Conservation (phyloP, 2,888 invertebrate species). For the Drosophila fungiperda region DNA sequence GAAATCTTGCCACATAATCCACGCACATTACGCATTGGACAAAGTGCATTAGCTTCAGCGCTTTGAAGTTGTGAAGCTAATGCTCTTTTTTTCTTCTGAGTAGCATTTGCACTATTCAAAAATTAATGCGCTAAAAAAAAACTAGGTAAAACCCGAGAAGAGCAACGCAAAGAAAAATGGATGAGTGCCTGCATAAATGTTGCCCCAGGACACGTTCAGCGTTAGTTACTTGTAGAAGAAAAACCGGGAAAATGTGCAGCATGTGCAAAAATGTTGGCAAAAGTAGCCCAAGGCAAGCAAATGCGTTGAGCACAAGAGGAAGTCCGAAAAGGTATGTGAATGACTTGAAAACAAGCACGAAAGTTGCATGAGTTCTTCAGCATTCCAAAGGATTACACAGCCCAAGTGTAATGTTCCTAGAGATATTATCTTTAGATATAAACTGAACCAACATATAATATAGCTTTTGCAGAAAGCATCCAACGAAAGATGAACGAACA, state of each 20-base stretch:
- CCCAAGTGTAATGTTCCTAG: neutral
- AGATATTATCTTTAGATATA: neutral
- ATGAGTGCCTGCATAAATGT: conserved; percentile 59
- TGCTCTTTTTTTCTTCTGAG: conserved; percentile 20
- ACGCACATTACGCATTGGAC: conserved; percentile 32
- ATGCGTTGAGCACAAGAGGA: conserved; percentile 33
- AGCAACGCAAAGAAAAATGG: conserved; percentile 39
- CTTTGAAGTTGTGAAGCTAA: no score
- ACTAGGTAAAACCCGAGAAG: conserved; percentile 17
- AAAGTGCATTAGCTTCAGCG: conserved; percentile 24
- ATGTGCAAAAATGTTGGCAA: conserved; percentile 41
- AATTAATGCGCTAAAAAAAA: conserved; percentile 61
- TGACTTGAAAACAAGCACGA: conserved; percentile 1
- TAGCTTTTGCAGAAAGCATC: neutral
- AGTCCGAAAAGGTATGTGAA: conserved; percentile 11
- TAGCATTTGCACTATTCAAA: conserved; percentile 67
- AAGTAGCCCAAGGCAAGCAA: conserved; percentile 34
- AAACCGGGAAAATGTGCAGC: conserved; percentile 28
- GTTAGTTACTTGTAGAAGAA: conserved; percentile 9
- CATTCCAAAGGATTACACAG: conserved; percentile 3
- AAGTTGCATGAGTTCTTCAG: conserved; percentile 3
- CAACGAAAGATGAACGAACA: neutral
- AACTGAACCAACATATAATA: neutral
- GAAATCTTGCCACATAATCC: conserved; percentile 21
- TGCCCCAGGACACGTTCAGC: conserved; percentile 54